A percentile compares a stretch with the other conserved stretches of the same genome.
phyloP scores from a whole-genome alignment of 2,888 invertebrate species.

The Noctua pronuba region DNA sequence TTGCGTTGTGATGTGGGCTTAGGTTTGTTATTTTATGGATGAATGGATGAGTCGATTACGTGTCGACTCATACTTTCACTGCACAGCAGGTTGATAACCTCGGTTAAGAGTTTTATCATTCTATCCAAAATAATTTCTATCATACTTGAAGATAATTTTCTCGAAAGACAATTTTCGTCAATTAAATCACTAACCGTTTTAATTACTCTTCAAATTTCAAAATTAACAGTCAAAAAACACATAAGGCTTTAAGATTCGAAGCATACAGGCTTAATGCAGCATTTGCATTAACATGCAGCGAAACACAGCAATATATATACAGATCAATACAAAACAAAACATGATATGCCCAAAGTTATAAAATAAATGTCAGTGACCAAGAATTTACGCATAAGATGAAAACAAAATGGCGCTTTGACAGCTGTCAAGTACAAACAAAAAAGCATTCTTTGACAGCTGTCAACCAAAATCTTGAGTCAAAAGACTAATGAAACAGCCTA shows the following conservation, averaged over 20 bases:
- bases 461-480: neutral
- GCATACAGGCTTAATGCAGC: too few relatives aligned
- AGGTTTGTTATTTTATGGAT: constrained; percentile 5
- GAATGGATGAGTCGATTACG: neutral
- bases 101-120: too few relatives aligned
- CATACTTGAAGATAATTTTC: too few relatives aligned
- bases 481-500: constrained; percentile 10
- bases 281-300: too few relatives aligned
- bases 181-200: too few relatives aligned
- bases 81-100: too few relatives aligned
- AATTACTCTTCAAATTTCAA: too few relatives aligned
- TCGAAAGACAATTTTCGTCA: too few relatives aligned
- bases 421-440: constrained; percentile 5
- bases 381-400: neutral
- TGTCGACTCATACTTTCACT: too few relatives aligned
- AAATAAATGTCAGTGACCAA: neutral
- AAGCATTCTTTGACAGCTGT: constrained; percentile 15
- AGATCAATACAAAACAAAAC: neutral
- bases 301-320: neutral
- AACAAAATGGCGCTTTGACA: neutral
- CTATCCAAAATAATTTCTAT: too few relatives aligned
- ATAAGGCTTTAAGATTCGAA: too few relatives aligned
- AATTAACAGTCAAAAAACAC: too few relatives aligned
- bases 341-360: neutral
- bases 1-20: constrained; percentile 9